Conservation (phyloP, 2,797 vertebrate genomes). For the Melanotaenia boesemani region DNA sequence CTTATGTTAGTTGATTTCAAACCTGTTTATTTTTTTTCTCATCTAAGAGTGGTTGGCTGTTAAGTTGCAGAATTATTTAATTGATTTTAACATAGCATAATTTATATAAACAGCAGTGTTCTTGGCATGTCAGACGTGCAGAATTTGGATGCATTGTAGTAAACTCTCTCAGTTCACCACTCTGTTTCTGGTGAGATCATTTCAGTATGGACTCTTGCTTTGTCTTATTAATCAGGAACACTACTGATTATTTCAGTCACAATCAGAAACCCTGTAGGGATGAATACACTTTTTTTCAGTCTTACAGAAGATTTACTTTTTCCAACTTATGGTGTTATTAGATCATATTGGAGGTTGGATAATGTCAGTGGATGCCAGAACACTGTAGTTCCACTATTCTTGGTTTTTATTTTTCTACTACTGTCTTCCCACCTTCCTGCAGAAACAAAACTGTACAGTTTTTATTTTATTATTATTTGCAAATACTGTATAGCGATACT, state of each 20-base stretch:
- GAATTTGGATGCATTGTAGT: conserved; percentile 37
- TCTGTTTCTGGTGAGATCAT: conserved; percentile 56
- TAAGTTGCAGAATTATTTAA: conserved; percentile 64
- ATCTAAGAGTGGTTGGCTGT: conserved; percentile 82
- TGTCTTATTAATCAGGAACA: conserved; percentile 48
- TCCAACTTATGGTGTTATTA: conserved; percentile 28
- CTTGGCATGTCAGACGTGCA: conserved; percentile 27
- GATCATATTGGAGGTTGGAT: conserved; percentile 32
- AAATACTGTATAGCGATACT: conserved; percentile 75
- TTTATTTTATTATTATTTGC: conserved; percentile 79
- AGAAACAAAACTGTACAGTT: conserved; percentile 92
- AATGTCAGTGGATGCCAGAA: conserved; percentile 45
- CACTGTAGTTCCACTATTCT: conserved; percentile 48
- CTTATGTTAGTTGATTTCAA: conserved; percentile 79
- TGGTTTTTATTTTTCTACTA: conserved; percentile 89
- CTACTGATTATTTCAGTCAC: conserved; percentile 20
- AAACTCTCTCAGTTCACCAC: conserved; percentile 23
- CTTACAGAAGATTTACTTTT: conserved; percentile 52
- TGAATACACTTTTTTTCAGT: conserved; percentile 46
- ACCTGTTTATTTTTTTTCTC: conserved; percentile 74
- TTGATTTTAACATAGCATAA: conserved; percentile 38
- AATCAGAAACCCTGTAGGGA: conserved; percentile 24
- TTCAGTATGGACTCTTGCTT: conserved; percentile 37
- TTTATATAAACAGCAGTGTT: conserved; percentile 56
- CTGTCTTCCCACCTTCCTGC: conserved; percentile 91